Evolutionary conservation across 37 sponge, comb jelly and placozoan species (phyloP).

Genomic region (Amphimedon queenslandica): DNA sequence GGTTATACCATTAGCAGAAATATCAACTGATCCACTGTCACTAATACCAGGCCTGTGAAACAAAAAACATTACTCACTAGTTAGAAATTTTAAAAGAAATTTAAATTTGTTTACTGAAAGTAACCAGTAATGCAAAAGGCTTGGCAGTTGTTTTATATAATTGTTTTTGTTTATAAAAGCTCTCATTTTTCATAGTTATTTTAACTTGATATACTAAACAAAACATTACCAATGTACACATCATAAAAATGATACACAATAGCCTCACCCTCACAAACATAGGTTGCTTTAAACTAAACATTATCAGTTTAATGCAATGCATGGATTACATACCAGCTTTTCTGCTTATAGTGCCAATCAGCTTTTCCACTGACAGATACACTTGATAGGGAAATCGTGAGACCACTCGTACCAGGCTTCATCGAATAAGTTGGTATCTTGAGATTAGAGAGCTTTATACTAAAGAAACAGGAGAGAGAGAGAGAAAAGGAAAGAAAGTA

Average conservation of each 20-base stretch:
- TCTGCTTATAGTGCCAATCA: conserved; percentile 81
- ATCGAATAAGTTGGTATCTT: conserved; percentile 69
- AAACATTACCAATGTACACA: too few species aligned
- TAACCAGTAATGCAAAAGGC: too few species aligned
- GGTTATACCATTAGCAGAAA: conserved; percentile 46
- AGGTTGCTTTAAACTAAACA: too few species aligned
- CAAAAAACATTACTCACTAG: not conserved
- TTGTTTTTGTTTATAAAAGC: too few species aligned
- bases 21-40: conserved; percentile 68
- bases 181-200: too few species aligned
- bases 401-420: conserved; percentile 41
- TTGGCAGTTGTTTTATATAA: too few species aligned
- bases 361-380: conserved; percentile 46
- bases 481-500: not conserved
- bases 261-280: too few species aligned
- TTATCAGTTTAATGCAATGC: too few species aligned
- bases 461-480: not conserved
- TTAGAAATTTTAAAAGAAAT: too few species aligned
- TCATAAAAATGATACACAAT: too few species aligned
- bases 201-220: too few species aligned
- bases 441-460: conserved; percentile 55
- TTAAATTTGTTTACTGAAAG: too few species aligned
- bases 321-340: conserved; percentile 64
- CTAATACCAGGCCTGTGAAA: conserved; percentile 54
- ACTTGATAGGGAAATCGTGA: conserved; percentile 52